Conservation (phyloP, 2,797 vertebrate species). For the Gallinago solitaria region DNA sequence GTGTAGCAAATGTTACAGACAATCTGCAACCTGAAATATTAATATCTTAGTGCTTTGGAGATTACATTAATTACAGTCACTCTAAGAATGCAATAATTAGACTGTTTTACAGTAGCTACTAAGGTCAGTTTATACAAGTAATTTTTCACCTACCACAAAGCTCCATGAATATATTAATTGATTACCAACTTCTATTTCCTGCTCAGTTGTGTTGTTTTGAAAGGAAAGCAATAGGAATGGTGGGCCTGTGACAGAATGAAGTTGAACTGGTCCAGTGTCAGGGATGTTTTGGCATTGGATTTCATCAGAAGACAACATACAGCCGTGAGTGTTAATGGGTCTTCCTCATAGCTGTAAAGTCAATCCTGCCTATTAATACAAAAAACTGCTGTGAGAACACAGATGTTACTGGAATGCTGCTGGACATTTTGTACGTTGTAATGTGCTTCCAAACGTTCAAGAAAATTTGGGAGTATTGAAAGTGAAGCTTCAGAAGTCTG, state of each 20-base stretch:
- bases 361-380: background rate
- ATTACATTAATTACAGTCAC: conserved; percentile 71
- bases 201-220: background rate
- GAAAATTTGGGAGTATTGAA: background rate
- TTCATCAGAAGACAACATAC: background rate
- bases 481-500: background rate
- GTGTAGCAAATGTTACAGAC: conserved; percentile 58
- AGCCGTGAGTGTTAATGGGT: background rate
- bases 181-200: background rate
- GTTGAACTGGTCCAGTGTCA: background rate
- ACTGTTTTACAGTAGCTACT: conserved; percentile 35
- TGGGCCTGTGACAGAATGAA: background rate
- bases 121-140: conserved; percentile 58
- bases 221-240: background rate
- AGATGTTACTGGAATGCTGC: background rate
- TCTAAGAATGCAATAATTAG: conserved; percentile 67
- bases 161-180: background rate
- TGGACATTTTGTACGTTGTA: background rate
- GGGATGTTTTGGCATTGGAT: background rate
- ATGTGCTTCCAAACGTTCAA: background rate
- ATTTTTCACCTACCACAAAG: conserved; percentile 57
- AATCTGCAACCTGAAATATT: conserved; percentile 68
- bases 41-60: conserved; percentile 63
- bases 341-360: background rate
- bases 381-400: background rate